Percentiles rank a stretch among this genome's conserved stretches.
phyloP scores from a whole-genome alignment of 2,113 vertebrate genomes.

The Haemorhous mexicanus region DNA sequence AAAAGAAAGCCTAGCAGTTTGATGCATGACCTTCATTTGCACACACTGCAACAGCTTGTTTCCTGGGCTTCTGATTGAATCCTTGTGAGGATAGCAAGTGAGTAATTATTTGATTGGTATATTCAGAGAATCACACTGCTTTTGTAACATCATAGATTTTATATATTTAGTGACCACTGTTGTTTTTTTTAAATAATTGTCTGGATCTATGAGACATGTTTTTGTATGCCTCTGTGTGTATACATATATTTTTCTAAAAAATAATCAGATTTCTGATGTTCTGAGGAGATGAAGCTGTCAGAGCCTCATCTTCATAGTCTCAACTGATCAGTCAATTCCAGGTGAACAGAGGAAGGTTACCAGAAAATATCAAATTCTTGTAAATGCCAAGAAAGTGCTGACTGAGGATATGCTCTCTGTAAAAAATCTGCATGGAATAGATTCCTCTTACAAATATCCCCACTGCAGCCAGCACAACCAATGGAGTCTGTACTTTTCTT shows the following conservation, averaged over 20 bases:
- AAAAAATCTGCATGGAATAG: neutral
- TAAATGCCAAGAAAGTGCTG: neutral
- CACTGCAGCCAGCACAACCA: neutral
- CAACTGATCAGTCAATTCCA: neutral
- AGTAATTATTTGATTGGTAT: neutral
- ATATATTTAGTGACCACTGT: neutral
- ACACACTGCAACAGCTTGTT: neutral
- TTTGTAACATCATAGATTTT: neutral
- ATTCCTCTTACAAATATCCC: neutral
- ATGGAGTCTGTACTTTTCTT: neutral
- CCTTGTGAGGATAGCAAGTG: neutral
- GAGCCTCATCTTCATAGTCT: neutral
- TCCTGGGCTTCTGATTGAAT: neutral
- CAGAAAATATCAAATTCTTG: neutral
- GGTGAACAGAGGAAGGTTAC: neutral
- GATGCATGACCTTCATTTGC: neutral
- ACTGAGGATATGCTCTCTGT: neutral
- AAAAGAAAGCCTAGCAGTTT: neutral
- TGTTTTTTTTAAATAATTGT: neutral
- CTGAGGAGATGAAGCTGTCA: neutral
- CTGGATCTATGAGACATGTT: neutral
- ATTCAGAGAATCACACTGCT: neutral
- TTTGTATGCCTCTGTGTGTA: neutral
- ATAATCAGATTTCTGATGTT: neutral
- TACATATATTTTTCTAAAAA: neutral